Conservation (phyloP, 2,888 invertebrate species). For the Cephalotes varians region DNA sequence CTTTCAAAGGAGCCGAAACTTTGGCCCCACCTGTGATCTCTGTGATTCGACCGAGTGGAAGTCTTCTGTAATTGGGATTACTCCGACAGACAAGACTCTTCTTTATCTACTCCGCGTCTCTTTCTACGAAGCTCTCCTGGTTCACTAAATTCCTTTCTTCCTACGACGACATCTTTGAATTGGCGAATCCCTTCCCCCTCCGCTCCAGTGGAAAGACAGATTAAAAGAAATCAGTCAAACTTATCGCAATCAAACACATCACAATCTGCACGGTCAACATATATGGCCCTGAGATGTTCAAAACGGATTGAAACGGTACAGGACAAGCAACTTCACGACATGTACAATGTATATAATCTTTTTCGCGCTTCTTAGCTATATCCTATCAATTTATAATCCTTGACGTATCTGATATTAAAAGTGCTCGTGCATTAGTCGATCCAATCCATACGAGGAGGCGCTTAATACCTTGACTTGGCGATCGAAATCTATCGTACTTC, state of each 20-base stretch:
- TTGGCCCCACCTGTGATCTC: conserved; percentile 73
- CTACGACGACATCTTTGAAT: conserved; percentile 50
- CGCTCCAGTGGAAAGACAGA: conserved; percentile 32
- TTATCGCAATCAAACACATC: neutral
- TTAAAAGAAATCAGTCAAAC: conserved; percentile 41
- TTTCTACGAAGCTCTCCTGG: conserved; percentile 23
- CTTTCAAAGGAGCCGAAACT: conserved; percentile 73
- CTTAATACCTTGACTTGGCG: conserved; percentile 32
- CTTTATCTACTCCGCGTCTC: conserved; percentile 45
- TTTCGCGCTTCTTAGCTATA: conserved; percentile 33
- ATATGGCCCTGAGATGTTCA: neutral
- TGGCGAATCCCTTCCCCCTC: conserved; percentile 8
- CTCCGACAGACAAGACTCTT: conserved; percentile 64
- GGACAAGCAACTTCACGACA: conserved; percentile 6
- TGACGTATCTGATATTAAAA: conserved; percentile 34
- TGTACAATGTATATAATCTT: conserved; percentile 33
- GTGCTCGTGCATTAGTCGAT: neutral
- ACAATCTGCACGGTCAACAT: neutral
- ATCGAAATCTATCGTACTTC: conserved; percentile 36
- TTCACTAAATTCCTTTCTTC: conserved; percentile 65
- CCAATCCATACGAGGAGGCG: conserved; percentile 9
- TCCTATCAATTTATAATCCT: conserved; percentile 34
- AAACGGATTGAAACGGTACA: neutral
- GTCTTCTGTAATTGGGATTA: conserved; percentile 76
- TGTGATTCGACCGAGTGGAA: conserved; percentile 60